Base-by-base conservation (phyloP, 2,113 vertebrate species). In the Hippocampus mohnikei region DNA sequence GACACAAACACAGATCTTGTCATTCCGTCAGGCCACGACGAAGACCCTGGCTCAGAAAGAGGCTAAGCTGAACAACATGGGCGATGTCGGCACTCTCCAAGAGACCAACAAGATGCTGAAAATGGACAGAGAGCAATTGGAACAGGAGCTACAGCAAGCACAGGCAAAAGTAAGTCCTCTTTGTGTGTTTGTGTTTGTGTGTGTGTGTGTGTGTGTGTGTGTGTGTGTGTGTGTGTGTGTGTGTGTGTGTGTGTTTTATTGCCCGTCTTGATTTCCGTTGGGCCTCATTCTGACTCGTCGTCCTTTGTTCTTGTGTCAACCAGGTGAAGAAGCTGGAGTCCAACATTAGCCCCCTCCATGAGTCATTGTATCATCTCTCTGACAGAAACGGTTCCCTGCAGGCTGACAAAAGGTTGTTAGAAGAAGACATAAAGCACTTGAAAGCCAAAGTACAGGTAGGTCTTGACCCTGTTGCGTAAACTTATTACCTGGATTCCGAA, bases 401-500 rank as follows among this genome's bases (percentile, higher is more conserved):
- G 85, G 95, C 97, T 1, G 97, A 99, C 70, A 99, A 96, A 73
- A 98, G 95, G 71, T 84, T 98, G 1, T 78, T 98, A 66, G 97
- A 99, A 78, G 96, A 98, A 20, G 97, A 99, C 79, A 89, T 98
- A 42, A 99, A 95, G 84, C 96, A 95, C 50, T 95, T 93, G 94
- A 98, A 95, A 83, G 83, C 93, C 55, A 94, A 94, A 69, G 93
- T 93, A 66, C 96, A 99, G 94, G 97, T 97, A 61, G 59, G 46
- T 48, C 0, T 12, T 55, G 3, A 23, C 8, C 8, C 5, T 18
- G 15, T 18, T 7, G 6, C 7, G 18, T 37, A 6, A 37, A 37
- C 33, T 0, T 37, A 37, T 37, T 37, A 6, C 33, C 33, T 37
- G 41, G 11, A 11, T 42, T 42, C 8, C 8, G 11, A 42, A 12